Evolutionary conservation across 1,140 invertebrate species (phyloP).

Genomic region (Nymphalis io): DNA sequence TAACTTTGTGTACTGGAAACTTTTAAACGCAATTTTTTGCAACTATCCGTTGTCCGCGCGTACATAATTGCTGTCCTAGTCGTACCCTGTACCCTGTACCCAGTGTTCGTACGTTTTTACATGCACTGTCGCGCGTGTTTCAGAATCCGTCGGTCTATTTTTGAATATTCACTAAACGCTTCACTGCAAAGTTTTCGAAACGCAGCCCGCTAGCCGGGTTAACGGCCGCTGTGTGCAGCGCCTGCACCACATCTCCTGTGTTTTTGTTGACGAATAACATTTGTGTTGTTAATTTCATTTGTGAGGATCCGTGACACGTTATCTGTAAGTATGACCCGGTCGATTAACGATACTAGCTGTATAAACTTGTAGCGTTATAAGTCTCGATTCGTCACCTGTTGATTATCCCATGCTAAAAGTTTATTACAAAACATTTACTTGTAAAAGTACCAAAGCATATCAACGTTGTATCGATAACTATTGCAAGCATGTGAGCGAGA

Average conservation of each 20-base stretch:
- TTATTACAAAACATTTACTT: constrained; percentile 22
- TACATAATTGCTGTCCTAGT: constrained; percentile 44
- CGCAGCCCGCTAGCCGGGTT: constrained; percentile 69
- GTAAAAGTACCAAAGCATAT: constrained; percentile 50
- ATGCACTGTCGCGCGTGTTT: constrained; percentile 60
- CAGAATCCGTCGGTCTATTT: constrained; percentile 72
- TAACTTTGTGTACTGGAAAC: constrained; percentile 78
- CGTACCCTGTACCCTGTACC: constrained; percentile 41
- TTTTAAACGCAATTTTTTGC: constrained; percentile 69
- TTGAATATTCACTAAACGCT: constrained; percentile 78
- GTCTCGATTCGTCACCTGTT: constrained; percentile 49
- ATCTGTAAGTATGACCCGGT: constrained; percentile 79
- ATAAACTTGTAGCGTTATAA: constrained; percentile 34
- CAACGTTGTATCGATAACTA: constrained; percentile 43
- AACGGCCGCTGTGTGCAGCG: constrained; percentile 72
- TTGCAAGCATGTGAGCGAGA: constrained; percentile 41
- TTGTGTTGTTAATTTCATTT: constrained; percentile 71
- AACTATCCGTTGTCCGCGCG: constrained; percentile 48
- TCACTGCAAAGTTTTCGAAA: constrained; percentile 76
- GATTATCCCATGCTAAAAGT: constrained; percentile 52
- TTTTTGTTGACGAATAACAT: constrained; percentile 78
- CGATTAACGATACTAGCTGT: constrained; percentile 66
- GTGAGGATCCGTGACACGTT: constrained; percentile 63
- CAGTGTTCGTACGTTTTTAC: constrained; percentile 49
- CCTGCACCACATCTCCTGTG: constrained; percentile 73